Evolutionary conservation across 2,113 vertebrate genomes (phyloP).

Genomic region (Danio rerio): DNA sequence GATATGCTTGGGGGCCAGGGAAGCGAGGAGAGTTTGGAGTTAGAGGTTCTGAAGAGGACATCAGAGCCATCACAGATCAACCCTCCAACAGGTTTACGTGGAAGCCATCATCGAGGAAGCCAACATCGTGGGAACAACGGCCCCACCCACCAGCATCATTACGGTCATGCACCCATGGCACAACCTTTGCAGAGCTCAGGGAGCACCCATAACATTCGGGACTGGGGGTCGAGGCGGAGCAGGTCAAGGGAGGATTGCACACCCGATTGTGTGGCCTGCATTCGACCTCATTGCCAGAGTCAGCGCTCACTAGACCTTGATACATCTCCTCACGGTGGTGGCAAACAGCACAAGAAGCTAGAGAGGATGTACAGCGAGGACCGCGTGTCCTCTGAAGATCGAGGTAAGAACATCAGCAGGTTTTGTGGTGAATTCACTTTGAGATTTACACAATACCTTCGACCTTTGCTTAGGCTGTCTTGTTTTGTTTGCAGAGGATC

Average conservation of each 20-base stretch:
- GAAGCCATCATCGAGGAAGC: constrained; percentile 66
- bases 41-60: constrained; percentile 85
- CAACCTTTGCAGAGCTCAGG: constrained; percentile 81
- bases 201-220: constrained; percentile 76
- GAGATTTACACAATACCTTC: not conserved
- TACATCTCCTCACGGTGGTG: constrained; percentile 74
- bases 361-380: constrained; percentile 95
- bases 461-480: constrained; percentile 45
- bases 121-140: constrained; percentile 77
- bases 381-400: constrained; percentile 77
- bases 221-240: constrained; percentile 79
- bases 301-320: constrained; percentile 88
- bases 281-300: constrained; percentile 78
- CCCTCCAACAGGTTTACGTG: constrained; percentile 5
- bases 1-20: constrained; percentile 83
- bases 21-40: constrained; percentile 83
- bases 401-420: constrained; percentile 62
- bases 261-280: constrained; percentile 83
- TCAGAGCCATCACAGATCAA: constrained; percentile 56
- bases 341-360: constrained; percentile 86
- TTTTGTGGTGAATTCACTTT: not conserved
- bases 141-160: constrained; percentile 67
- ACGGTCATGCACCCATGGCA: constrained; percentile 11
- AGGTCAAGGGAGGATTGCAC: constrained; percentile 84
- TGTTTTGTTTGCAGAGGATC: constrained; percentile 80